Evolutionary conservation across 2,113 vertebrate genomes (phyloP), one percentile per base, ranked within the genome.

Genomic region (Hippopotamus amphibius): DNA sequence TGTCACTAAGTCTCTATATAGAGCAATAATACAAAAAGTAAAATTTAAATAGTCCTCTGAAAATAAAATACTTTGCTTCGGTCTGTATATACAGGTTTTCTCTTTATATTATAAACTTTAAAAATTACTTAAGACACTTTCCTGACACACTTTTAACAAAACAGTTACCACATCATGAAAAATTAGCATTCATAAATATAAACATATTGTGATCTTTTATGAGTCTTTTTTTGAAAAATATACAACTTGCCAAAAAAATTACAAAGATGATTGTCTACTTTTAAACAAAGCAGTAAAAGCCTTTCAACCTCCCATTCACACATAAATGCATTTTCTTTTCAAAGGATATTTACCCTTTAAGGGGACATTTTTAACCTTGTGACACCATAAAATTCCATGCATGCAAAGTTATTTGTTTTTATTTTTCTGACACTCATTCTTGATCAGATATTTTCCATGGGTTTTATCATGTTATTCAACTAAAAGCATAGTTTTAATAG

Each of bases 361-460:
- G 89, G 87, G 46, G 79, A 96, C 79, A 96, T 96, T 96, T 98
- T 97, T 97, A 97, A 97, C 96, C 96, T 97, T n/a, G 11, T 97
- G 96, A 97, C 91, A 95, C 89, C 96, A 93, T 92, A 97, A 97
- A 95, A 98, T 98, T 93, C 95, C 96, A 95, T 57, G 79, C 87
- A 90, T 76, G 79, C 95, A 77, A 96, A 97, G 91, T 93, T 95
- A 96, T 93, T 97, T 95, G 87, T 94, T 97, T 97, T 95, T 92
- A 92, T 95, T 96, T 97, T 97, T 92, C 89, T 87, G 94, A 85
- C 68, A 74, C 96, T 95, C 71, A 55, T 91, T 87, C 55, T 93
- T 80, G 53, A 83, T 74, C 66, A 90, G 61, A 74, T 90, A 69
- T 96, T 96, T 95, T 90, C 79, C 76, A 33, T 13, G 37, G 28